phyloP scores from a whole-genome alignment of 2,797 vertebrate species.

The Lithobates sylvaticus region DNA sequence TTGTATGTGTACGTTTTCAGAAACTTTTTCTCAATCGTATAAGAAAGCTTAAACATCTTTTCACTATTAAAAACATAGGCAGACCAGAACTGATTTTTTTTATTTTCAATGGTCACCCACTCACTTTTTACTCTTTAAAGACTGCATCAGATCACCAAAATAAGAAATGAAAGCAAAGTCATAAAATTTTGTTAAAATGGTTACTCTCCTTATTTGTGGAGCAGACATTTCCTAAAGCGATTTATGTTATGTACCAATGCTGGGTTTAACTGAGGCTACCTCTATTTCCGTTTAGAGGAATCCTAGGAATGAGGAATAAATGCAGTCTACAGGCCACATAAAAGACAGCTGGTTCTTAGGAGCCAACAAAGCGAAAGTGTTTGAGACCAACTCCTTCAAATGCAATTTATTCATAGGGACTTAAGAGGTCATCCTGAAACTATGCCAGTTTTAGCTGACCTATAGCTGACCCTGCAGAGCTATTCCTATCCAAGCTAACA shows the following conservation, averaged over 20 bases:
- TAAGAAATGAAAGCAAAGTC: no score
- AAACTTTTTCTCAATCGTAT: no score
- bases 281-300: slow-evolving; percentile 35
- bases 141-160: no score
- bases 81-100: no score
- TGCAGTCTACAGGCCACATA: slow-evolving; percentile 42
- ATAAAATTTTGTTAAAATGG: no score
- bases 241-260: background rate
- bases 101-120: no score
- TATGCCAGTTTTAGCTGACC: slow-evolving; percentile 34
- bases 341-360: slow-evolving; percentile 49
- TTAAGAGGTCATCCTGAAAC: slow-evolving; percentile 17
- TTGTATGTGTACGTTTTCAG: no score
- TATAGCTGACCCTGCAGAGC: slow-evolving; percentile 1
- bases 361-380: slow-evolving; percentile 54
- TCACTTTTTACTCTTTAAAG: no score
- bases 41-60: no score
- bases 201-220: no score
- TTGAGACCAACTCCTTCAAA: slow-evolving; percentile 28
- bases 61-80: no score
- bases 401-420: slow-evolving; percentile 2
- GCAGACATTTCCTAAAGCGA: background rate
- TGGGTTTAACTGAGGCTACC: slow-evolving; percentile 31
- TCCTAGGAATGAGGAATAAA: slow-evolving; percentile 45
- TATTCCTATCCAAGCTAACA: background rate